These are phyloP conservation scores for Enteromius unitaeniatus DNA, from an alignment of 2,797 vertebrate genomes.

Conservation along the genomic window DNA sequence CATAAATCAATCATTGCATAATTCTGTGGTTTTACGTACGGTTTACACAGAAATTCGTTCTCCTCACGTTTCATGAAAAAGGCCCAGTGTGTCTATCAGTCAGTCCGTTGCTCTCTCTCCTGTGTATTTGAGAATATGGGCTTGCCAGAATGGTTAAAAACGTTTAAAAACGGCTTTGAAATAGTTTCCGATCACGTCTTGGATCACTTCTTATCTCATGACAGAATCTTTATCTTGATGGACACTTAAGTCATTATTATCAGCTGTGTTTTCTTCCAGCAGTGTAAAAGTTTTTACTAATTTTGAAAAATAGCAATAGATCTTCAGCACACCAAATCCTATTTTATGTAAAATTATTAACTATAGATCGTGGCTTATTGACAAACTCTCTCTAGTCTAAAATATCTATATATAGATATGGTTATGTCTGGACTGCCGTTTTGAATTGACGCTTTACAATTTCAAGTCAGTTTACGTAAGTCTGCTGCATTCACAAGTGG, in stretches of 20 bases:
- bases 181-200: conserved; percentile 42
- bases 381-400: background rate
- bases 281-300: background rate
- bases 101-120: conserved; percentile 16
- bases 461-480: background rate
- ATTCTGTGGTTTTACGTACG: background rate
- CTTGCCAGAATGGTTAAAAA: conserved; percentile 32
- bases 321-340: background rate
- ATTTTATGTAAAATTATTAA: background rate
- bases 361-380: background rate
- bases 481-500: background rate
- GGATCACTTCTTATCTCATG: background rate
- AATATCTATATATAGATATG: background rate
- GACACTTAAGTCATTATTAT: background rate
- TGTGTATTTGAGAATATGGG: conserved; percentile 15
- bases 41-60: conserved; percentile 7
- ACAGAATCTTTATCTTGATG: conserved; percentile 4
- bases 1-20: conserved; percentile 4
- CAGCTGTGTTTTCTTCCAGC: conserved; percentile 7
- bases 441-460: background rate
- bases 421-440: background rate
- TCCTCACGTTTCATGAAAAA: background rate
- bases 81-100: conserved; percentile 21
- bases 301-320: conserved; percentile 18
- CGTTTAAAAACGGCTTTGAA: conserved; percentile 14